A percentile compares a stretch with the other conserved stretches of the same genome.
phyloP scores from a whole-genome alignment of 2,888 invertebrate species.

The Morpho deidamia region DNA sequence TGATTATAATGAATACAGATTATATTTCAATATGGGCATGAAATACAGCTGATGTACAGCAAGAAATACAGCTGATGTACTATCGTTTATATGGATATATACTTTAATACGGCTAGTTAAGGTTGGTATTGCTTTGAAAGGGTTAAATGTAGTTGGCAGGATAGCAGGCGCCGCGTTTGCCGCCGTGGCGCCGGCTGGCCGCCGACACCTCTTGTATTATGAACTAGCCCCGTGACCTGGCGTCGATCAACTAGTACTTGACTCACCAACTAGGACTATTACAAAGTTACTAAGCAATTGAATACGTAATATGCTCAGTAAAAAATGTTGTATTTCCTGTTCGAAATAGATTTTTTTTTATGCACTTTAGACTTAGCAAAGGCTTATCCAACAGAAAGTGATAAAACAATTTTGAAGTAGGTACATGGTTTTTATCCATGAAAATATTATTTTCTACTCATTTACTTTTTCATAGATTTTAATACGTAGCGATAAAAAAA shows the following conservation, averaged over 20 bases:
- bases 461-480: too few species aligned
- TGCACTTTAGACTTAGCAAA: too few species aligned
- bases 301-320: conserved; percentile 37
- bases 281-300: conserved; percentile 55
- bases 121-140: conserved; percentile 31
- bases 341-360: too few species aligned
- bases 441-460: too few species aligned
- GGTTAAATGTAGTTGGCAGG: conserved; percentile 53
- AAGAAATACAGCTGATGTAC: conserved; percentile 42
- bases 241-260: conserved; percentile 73
- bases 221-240: conserved; percentile 74
- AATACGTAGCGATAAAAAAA: too few species aligned
- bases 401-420: too few species aligned
- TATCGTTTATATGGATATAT: conserved; percentile 20
- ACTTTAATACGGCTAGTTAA: conserved; percentile 20
- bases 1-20: conserved; percentile 28
- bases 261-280: conserved; percentile 56
- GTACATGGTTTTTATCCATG: too few species aligned
- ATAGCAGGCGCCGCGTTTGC: conserved; percentile 71
- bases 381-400: too few species aligned
- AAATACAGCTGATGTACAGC: conserved; percentile 42
- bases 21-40: conserved; percentile 31
- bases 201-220: conserved; percentile 76
- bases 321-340: too few species aligned
- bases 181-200: conserved; percentile 74